phyloP scores from a whole-genome alignment of 2,888 invertebrate genomes.

The Apocheima hispidaria region DNA sequence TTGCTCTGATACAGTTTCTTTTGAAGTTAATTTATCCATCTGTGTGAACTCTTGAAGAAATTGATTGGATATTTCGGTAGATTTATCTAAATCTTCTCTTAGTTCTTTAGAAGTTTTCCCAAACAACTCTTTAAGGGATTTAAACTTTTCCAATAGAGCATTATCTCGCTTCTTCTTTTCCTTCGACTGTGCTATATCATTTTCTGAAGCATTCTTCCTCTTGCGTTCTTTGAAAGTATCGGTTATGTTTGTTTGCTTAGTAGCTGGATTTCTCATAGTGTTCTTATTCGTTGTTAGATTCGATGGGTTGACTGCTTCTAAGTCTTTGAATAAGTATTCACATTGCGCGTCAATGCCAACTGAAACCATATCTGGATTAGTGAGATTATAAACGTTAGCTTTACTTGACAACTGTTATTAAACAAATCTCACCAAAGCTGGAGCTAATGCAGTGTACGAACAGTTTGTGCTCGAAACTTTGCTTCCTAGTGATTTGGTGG shows the following conservation, averaged over 20 bases:
- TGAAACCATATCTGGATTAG: slow-evolving; percentile 55
- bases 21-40: slow-evolving; percentile 1
- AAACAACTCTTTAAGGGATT: slow-evolving; percentile 65
- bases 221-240: slow-evolving; percentile 67
- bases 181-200: slow-evolving; percentile 57
- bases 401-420: not conserved
- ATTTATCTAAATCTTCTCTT: slow-evolving; percentile 51
- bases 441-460: slow-evolving; percentile 86
- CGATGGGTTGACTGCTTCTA: slow-evolving; percentile 44
- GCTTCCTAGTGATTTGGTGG: slow-evolving; percentile 73
- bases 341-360: slow-evolving; percentile 82
- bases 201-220: slow-evolving; percentile 57
- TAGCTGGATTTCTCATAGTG: slow-evolving; percentile 18
- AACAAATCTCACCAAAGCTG: slow-evolving; percentile 77
- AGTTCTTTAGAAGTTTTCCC: slow-evolving; percentile 57
- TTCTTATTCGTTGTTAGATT: slow-evolving; percentile 11
- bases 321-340: slow-evolving; percentile 67
- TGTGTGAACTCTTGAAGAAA: slow-evolving; percentile 45
- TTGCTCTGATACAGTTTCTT: not conserved
- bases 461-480: slow-evolving; percentile 74
- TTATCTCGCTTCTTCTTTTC: slow-evolving; percentile 74
- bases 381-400: not conserved
- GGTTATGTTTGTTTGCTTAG: slow-evolving; percentile 58
- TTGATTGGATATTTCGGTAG: slow-evolving; percentile 47
- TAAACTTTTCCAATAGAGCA: slow-evolving; percentile 64